Evolutionary conservation across 2,113 vertebrate species (phyloP), one percentile per base, ranked within the genome.

Genomic region (Eulemur rufifrons): DNA sequence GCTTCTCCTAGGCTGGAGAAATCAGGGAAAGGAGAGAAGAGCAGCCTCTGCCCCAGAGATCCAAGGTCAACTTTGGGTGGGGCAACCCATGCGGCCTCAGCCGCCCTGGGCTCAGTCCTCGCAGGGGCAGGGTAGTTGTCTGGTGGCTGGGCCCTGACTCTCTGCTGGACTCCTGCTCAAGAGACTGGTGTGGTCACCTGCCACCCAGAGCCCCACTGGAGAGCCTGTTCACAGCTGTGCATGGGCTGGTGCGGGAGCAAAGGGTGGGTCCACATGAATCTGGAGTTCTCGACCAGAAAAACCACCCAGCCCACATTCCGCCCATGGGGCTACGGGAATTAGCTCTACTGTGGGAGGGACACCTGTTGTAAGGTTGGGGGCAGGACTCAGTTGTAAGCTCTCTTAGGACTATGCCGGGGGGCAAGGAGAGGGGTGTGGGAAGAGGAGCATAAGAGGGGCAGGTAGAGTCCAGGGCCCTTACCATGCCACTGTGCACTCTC

Each of bases 211-310:
- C 45, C 47, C 76, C 25, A 2, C 0, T 1, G 7, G 47, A 85
- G 34, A 32, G 90, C 73, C 54, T 42, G 54, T n/a, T 23, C 74
- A 73, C 45, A 52, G 52, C 15, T 69, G 77, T 29, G 63, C 45
- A 6, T 14, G 29, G n/a, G 39, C 63, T 76, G 52, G 66, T 3
- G 17, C 66, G 32, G 73, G 45, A 45, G 64, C 0, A 56, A 27
- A 68, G 61, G 23, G 34, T 9, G 32, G 42, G 59, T 56, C 45
- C 2, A 0, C 21, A 10, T 7, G 54, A 77, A 71, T 27, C 34
- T 39, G 23, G 54, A 74, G 37, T 21, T 93, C 66, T 63, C 17
- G 32, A 63, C 89, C 82, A 50, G 84, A 64, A 73, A 68, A 80
- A 69, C 37, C 12, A 34, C 73, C 47, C 23, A 3, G 47, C 6